Evolutionary conservation across 1,140 invertebrate species (phyloP).

Genomic region (silkworm (Bombyx mori)): DNA sequence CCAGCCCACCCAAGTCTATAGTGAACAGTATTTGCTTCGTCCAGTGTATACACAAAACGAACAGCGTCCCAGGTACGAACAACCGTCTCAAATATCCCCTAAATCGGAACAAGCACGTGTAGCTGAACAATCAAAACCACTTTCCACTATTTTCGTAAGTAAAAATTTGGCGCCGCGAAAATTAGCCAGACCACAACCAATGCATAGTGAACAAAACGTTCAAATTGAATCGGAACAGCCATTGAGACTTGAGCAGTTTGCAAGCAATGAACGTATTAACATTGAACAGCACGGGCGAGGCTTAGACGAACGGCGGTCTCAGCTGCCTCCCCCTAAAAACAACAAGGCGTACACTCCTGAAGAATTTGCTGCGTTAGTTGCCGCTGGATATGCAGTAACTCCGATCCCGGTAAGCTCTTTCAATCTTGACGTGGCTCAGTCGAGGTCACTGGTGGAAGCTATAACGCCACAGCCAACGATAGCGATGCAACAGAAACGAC

Average conservation of each 20-base stretch:
- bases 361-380: constrained; percentile 64
- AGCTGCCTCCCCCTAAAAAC: constrained; percentile 63
- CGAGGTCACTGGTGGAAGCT: constrained; percentile 39
- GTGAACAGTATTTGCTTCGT: constrained; percentile 51
- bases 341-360: constrained; percentile 68
- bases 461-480: constrained; percentile 26
- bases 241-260: constrained; percentile 14
- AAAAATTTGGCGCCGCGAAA: constrained; percentile 52
- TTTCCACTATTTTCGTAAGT: constrained; percentile 56
- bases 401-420: constrained; percentile 59
- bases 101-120: constrained; percentile 31
- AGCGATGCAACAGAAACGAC: constrained; percentile 28
- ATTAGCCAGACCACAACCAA: constrained; percentile 23
- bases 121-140: constrained; percentile 35
- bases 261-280: constrained; percentile 24
- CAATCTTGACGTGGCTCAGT: constrained; percentile 38
- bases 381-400: constrained; percentile 66
- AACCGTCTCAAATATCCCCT: constrained; percentile 14
- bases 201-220: constrained; percentile 19
- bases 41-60: constrained; percentile 42
- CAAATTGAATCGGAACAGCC: constrained; percentile 27
- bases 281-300: constrained; percentile 31
- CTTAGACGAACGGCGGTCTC: constrained; percentile 45
- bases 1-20: constrained; percentile 31
- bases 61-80: constrained; percentile 37